A percentile compares a stretch with the other conserved stretches of the same genome.
Evolutionary conservation across 2,113 vertebrate species (phyloP).

Genomic region (Melanerpes formicivorus): DNA sequence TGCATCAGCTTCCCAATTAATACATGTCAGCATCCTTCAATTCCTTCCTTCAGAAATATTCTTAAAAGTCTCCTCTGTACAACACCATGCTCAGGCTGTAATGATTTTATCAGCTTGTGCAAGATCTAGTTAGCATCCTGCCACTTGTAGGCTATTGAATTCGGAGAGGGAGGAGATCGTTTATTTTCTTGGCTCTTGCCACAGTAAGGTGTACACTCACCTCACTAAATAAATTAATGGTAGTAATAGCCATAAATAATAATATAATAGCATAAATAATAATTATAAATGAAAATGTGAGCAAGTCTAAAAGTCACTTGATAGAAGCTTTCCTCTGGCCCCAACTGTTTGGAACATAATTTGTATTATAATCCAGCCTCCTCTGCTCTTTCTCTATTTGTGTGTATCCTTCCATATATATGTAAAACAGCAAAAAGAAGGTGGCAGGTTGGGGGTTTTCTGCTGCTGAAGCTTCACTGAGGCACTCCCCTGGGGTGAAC

Average conservation of each 20-base stretch:
- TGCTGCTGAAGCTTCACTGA: background rate
- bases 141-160: background rate
- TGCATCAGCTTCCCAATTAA: background rate
- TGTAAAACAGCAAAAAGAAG: background rate
- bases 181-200: background rate
- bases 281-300: background rate
- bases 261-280: background rate
- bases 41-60: background rate
- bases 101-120: background rate
- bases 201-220: background rate
- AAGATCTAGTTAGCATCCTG: background rate
- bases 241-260: background rate
- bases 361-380: background rate
- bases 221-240: constrained; percentile 14
- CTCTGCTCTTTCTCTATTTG: background rate
- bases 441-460: background rate
- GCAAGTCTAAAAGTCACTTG: background rate
- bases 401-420: background rate
- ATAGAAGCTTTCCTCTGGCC: background rate
- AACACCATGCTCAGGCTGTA: background rate
- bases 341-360: background rate
- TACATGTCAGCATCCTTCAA: background rate
- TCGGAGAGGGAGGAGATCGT: background rate
- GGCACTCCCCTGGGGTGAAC: background rate
- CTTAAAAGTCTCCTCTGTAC: background rate